Conservation (phyloP, 1,140 invertebrate genomes). For the Brachionus asplanchnoidis region DNA sequence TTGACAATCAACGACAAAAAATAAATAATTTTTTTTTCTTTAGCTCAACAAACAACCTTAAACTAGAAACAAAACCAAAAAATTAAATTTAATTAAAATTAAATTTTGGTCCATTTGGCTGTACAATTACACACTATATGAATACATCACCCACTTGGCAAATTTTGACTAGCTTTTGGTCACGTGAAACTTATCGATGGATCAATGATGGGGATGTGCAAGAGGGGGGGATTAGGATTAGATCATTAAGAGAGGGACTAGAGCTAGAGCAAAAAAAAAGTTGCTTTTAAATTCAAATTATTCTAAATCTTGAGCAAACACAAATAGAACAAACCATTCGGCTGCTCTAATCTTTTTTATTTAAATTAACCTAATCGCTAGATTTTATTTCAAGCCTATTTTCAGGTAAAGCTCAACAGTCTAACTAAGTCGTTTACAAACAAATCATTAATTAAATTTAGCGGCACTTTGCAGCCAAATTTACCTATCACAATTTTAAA, state of each 20-base stretch:
- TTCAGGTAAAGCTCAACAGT: constrained; percentile 3
- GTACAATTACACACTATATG: background rate
- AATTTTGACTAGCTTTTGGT: background rate
- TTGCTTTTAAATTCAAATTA: background rate
- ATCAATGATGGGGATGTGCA: background rate
- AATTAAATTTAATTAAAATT: constrained; percentile 7
- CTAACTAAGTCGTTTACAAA: constrained; percentile 19
- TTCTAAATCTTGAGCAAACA: background rate
- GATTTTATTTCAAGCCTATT: constrained; percentile 7
- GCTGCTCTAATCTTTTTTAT: background rate
- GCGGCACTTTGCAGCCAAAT: background rate
- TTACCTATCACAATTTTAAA: background rate
- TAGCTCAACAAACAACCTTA: background rate
- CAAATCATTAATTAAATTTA: constrained; percentile 11
- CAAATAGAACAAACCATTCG: background rate
- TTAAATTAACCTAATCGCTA: background rate
- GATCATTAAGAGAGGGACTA: background rate
- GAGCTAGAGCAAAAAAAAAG: background rate
- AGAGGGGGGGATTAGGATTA: background rate
- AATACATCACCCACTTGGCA: too few species aligned
- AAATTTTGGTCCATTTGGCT: background rate
- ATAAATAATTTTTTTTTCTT: background rate
- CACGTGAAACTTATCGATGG: background rate
- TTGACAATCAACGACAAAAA: background rate
- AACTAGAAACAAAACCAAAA: background rate